phyloP scores from a whole-genome alignment of 2,797 vertebrate species.

The Peromyscus aztecus region DNA sequence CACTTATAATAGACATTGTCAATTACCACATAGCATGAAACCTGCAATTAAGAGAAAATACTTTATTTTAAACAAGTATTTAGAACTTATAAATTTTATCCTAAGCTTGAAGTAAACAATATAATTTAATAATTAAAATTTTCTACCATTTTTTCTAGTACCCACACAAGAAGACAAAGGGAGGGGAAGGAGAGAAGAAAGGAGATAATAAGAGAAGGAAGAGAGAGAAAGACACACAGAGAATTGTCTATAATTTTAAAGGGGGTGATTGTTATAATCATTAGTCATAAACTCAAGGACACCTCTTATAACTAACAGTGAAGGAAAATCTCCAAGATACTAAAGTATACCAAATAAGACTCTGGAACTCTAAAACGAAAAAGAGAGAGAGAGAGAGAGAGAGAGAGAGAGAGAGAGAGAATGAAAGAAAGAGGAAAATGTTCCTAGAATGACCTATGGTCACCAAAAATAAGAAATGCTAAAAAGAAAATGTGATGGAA shows the following conservation, averaged over 20 bases:
- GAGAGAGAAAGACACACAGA: not conserved
- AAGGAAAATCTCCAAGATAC: conserved; percentile 44
- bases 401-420: too few species aligned
- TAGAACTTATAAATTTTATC: not conserved
- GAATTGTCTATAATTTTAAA: conserved; percentile 17
- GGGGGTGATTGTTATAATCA: not conserved
- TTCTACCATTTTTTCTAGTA: conserved; percentile 28
- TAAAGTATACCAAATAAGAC: not conserved
- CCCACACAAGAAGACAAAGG: not conserved
- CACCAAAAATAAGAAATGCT: not conserved
- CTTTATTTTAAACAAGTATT: conserved; percentile 51
- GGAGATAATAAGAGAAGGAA: not conserved
- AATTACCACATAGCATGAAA: conserved; percentile 28
- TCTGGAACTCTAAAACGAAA: not conserved
- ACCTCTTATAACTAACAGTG: not conserved
- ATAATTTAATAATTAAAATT: conserved; percentile 51
- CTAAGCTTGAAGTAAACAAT: conserved; percentile 37
- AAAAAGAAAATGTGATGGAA: not conserved
- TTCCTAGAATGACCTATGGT: not conserved
- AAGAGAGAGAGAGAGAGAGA: too few species aligned
- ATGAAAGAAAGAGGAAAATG: not conserved
- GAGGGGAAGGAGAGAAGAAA: not conserved
- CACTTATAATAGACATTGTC: conserved; percentile 14
- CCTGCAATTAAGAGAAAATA: conserved; percentile 56
- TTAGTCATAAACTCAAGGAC: not conserved